Evolutionary conservation across 2,113 vertebrate genomes (phyloP), one percentile per base, ranked within the genome.

Genomic region (Oostethus manadensis): DNA sequence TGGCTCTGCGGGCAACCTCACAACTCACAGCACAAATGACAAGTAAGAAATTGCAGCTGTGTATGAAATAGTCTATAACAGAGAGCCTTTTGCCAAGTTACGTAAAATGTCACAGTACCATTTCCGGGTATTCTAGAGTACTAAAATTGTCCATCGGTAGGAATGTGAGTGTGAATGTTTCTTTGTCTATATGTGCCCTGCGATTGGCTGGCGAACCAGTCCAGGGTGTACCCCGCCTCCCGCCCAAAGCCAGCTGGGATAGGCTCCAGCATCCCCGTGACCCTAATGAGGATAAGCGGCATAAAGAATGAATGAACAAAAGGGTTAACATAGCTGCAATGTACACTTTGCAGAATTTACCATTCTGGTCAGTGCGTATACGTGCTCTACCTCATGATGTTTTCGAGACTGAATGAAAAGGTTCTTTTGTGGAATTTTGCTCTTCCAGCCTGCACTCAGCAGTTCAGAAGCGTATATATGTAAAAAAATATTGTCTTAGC

Each of bases 1-100:
- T 80, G 84, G 64, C 60, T 64, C 70, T n/a, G 62, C 61, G 79
- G 68, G 66, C 65, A 76, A 81, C 71, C 76, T 73, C 63, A 60
- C 64, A 75, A 73, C 69, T 79, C 69, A 38, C 21, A 11, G 10
- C 45, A 21, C 58, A 29, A 35, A 29, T 46, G 60, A 55, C 65
- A 77, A 76, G 80, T 65, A 73, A 71, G 63, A 45, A 73, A 64
- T 10, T 35, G 49, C 58, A 75, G 47, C 62, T 60, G 56, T 66
- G 53, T 8, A 55, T 21, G n/a, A 46, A 46, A 46, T 3, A 55
- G 35, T 15, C 53, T 2, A 16, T 21, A 21, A 40, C 9, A 21
- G 33, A 55, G 33, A 40, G 6, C 7, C 20, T 7, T 20, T 40
- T 40, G 38, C 38, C 13, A 40, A 21, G 33, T 40, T 21, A 42